phyloP scores from a whole-genome alignment of 2,888 invertebrate genomes.

The Mamestra brassicae region DNA sequence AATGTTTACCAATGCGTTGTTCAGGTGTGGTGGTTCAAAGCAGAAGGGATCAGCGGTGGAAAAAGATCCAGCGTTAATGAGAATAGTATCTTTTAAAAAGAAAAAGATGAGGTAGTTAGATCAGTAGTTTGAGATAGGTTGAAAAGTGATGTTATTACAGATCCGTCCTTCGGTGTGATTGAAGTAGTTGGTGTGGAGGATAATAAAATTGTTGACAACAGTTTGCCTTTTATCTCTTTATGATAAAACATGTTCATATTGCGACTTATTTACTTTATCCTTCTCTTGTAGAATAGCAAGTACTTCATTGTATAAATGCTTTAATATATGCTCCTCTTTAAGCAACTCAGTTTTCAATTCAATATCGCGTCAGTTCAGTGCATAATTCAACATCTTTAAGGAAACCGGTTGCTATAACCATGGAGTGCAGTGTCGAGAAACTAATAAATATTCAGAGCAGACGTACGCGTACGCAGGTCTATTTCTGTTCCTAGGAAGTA shows the following conservation, averaged over 20 bases:
- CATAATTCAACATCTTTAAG: slow-evolving; percentile 57
- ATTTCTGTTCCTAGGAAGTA: slow-evolving; percentile 74
- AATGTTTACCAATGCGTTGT: slow-evolving; percentile 54
- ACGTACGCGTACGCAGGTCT: slow-evolving; percentile 58
- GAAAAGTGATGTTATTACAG: neutral
- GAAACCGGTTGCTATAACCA: slow-evolving; percentile 47
- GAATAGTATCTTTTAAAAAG: neutral
- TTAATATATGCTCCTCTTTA: neutral
- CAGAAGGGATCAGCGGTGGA: neutral
- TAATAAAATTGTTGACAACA: neutral
- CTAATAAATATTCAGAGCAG: slow-evolving; percentile 66
- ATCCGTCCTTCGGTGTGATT: neutral
- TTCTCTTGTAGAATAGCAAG: neutral
- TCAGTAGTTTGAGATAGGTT: neutral
- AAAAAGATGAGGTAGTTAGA: neutral
- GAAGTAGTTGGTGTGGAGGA: neutral
- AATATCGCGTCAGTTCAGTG: slow-evolving; percentile 38
- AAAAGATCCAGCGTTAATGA: neutral
- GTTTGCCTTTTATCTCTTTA: neutral
- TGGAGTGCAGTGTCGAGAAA: slow-evolving; percentile 55
- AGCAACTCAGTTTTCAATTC: neutral
- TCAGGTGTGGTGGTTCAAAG: slow-evolving; percentile 19
- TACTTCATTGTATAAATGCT: neutral
- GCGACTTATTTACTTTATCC: neutral
- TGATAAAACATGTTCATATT: neutral